phyloP scores from a whole-genome alignment of 2,113 vertebrate genomes.

The Paramisgurnus dabryanus region DNA sequence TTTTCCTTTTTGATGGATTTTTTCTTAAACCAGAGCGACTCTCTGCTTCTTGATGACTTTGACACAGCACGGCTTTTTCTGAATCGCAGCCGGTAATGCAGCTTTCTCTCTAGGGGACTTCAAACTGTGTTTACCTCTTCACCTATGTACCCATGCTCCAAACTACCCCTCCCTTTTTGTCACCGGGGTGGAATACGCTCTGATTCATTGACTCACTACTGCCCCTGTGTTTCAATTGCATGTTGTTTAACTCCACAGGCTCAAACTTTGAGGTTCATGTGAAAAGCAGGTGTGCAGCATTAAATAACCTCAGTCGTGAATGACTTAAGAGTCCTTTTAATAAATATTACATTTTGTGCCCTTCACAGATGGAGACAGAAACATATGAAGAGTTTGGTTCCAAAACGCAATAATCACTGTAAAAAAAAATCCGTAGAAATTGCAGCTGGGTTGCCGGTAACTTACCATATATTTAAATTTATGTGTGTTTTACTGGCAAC shows the following conservation, averaged over 20 bases:
- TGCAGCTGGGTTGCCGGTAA: no score
- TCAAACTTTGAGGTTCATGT: background rate
- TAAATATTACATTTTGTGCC: background rate
- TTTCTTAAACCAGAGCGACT: constrained; percentile 70
- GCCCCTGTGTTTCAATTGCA: constrained; percentile 27
- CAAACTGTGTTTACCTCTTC: constrained; percentile 36
- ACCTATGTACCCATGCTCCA: constrained; percentile 17
- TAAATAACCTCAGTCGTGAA: background rate
- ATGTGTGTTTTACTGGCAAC: no score
- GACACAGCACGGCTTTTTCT: constrained; percentile 72
- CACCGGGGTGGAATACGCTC: constrained; percentile 11
- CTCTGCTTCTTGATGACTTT: constrained; percentile 75
- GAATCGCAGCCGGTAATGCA: constrained; percentile 70
- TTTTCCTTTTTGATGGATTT: constrained; percentile 57
- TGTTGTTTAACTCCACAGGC: constrained; percentile 28
- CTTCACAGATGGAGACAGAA: no score
- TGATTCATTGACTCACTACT: constrained; percentile 31
- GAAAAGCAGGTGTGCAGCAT: background rate
- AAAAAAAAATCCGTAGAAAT: no score
- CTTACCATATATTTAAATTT: no score
- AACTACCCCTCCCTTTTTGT: constrained; percentile 22
- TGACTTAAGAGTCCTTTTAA: no score
- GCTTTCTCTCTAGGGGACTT: constrained; percentile 61
- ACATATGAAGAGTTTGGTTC: no score
- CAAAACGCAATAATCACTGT: no score